Evolutionary conservation across 2,113 vertebrate species (phyloP), one percentile per base, ranked within the genome.

Genomic region (Chinchilla lanigera): DNA sequence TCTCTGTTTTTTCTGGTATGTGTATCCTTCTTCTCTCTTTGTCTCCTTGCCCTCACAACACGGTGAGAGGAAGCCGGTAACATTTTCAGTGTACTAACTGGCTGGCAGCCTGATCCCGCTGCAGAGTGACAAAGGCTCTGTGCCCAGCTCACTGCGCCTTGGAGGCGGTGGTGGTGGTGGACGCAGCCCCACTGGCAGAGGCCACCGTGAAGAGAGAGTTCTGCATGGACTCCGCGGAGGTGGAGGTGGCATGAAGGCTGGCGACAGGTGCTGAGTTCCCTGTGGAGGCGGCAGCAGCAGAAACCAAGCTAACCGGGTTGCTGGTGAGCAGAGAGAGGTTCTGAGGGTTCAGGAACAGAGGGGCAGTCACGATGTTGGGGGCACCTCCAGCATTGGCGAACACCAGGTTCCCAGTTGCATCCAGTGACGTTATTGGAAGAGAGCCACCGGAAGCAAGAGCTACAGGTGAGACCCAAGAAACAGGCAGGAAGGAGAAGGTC

Each of bases 261-360:
- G 99, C 99, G 33, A 98, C 98, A 93, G 99, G 99, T 96, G 98
- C 99, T 47, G 99, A 99, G 88, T 98, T 97, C 95, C 99, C 99
- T 89, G 99, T 98, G 60, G 99, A 99, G 94, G 98, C 98, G 94
- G 99, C 98, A 28, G 99, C 98, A 13, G 99, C 99, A 86, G 99
- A 99, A 98, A 99, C 99, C 99, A 99, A 98, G 98, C 99, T 99
- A 97, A 99, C 99, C 0, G 99, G 99, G 98, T 99, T 99, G 99
- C 99, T 99, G 99, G 99, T 99, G 98, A 99, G 99, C 98, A 99
- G 99, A 98, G 99, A 99, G 98, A 99, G 99, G 99, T 99, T 99
- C 99, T 99, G 99, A 97, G 99, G 99, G 98, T 99, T 99, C 98
- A 99, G 99, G 98, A 99, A 99, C 97, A 99, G 99, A n/a, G 99